phyloP scores from a whole-genome alignment of 2,797 vertebrate species.

The Arrhamphus sclerolepis region DNA sequence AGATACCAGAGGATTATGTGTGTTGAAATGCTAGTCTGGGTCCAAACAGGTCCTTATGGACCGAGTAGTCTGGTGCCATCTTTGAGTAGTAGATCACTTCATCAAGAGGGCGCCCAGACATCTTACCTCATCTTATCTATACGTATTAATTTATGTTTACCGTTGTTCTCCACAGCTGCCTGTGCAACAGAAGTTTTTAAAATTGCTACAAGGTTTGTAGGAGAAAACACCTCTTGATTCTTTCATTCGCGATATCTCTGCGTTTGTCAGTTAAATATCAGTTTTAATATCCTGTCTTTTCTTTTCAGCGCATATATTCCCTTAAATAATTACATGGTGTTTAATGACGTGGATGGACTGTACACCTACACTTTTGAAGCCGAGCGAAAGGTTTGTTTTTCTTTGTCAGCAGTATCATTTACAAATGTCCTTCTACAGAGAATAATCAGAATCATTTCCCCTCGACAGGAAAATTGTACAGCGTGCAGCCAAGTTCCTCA shows the following conservation, averaged over 20 bases:
- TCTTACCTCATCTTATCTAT: too few relatives aligned
- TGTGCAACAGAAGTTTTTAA: conserved; percentile 97
- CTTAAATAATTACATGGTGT: conserved; percentile 97
- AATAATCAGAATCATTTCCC: conserved; percentile 7
- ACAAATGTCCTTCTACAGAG: neutral
- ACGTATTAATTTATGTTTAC: neutral
- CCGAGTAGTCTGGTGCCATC: too few relatives aligned
- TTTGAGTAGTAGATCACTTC: too few relatives aligned
- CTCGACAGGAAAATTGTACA: conserved; percentile 90
- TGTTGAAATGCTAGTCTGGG: too few relatives aligned
- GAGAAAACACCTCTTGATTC: neutral
- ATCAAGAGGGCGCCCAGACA: too few relatives aligned
- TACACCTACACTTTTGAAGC: conserved; percentile 97
- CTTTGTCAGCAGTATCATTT: neutral
- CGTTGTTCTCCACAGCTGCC: conserved; percentile 83
- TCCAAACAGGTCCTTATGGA: too few relatives aligned
- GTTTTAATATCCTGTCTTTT: conserved; percentile 35
- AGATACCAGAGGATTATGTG: too few relatives aligned
- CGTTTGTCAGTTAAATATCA: conserved; percentile 6
- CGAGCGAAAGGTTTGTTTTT: conserved; percentile 89
- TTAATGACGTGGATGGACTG: conserved; percentile 95
- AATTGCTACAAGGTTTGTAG: conserved; percentile 92
- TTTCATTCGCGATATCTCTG: neutral
- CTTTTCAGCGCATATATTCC: conserved; percentile 91
- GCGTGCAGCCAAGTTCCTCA: conserved; percentile 96